Evolutionary conservation across 2,113 vertebrate genomes (phyloP), one percentile per base, ranked within the genome.

Genomic region (Calidris pygmaea): DNA sequence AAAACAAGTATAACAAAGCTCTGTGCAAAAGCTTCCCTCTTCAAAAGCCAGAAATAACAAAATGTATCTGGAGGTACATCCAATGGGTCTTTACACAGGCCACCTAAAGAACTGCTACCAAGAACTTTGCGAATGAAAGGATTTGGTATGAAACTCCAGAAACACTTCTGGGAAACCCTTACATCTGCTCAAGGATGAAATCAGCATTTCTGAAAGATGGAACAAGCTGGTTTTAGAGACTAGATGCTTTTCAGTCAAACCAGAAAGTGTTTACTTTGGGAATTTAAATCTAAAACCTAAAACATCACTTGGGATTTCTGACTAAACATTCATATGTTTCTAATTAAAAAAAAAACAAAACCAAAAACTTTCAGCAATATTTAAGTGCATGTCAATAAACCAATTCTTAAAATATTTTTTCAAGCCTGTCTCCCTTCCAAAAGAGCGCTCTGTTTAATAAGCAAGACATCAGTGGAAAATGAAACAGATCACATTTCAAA

Each of bases 401-500:
- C 8, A 58, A 60, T 5, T 7, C 52, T 9, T 63, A 19, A 47
- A 47, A 35, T 37, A 23, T 32, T 43, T 90, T 85, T 76, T 55
- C 6, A 65, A 87, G 55, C 32, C 56, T 66, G 78, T 84, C n/a
- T 77, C 76, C 53, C 67, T 71, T 94, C 63, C 66, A 53, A 13
- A 75, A 85, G 35, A 68, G 5, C 12, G 18, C 35, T 86, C 34
- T 72, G 24, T 22, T 78, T 92, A 86, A 53, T 72, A 89, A 82
- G n/a, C 39, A 59, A 85, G 53, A 82, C 26, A 91, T 82, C 55
- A 72, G 14, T 4, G 2, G 59, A 75, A 95, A 68, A 85, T 52
- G 73, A 84, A 93, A 90, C 63, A 93, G 82, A 90, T 58, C 7
- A 2, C 53, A 70, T 66, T 93, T 94, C 13, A 58, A 92, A 86